Percentiles rank a stretch among this genome's conserved stretches.
These are phyloP conservation scores for Grammomys surdaster DNA, from an alignment of 2,113 vertebrate genomes.

Conservation along the genomic window DNA sequence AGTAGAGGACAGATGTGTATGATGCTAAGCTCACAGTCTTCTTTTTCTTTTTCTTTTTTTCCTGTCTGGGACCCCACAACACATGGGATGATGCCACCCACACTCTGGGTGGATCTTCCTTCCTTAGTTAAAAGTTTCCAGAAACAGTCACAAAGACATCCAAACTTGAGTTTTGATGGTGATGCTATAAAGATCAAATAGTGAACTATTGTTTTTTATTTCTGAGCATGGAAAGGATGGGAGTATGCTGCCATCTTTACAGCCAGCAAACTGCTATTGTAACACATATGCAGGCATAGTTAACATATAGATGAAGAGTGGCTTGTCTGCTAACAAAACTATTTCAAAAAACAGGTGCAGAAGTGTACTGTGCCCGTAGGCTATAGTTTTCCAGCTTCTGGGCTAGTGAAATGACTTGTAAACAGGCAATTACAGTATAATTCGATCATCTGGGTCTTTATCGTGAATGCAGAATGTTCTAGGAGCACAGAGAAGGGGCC, in stretches of 20 bases:
- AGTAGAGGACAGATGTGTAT: background rate
- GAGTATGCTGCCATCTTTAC: background rate
- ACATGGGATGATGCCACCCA: background rate
- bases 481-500: background rate
- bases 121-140: background rate
- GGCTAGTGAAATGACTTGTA: background rate
- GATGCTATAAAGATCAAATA: background rate
- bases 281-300: background rate
- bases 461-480: background rate
- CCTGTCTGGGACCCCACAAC: background rate
- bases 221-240: rapidly evolving
- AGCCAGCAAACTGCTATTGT: too few relatives aligned
- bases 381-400: background rate
- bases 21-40: background rate
- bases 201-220: background rate
- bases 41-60: background rate
- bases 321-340: background rate
- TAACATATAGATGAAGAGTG: background rate
- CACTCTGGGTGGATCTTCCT: background rate
- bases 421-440: too few relatives aligned
- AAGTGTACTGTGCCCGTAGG: background rate
- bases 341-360: background rate
- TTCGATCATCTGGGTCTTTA: background rate
- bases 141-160: background rate
- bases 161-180: background rate